Evolutionary conservation across 2,113 vertebrate species (phyloP).

Genomic region (Mesoclemmys tuberculata): DNA sequence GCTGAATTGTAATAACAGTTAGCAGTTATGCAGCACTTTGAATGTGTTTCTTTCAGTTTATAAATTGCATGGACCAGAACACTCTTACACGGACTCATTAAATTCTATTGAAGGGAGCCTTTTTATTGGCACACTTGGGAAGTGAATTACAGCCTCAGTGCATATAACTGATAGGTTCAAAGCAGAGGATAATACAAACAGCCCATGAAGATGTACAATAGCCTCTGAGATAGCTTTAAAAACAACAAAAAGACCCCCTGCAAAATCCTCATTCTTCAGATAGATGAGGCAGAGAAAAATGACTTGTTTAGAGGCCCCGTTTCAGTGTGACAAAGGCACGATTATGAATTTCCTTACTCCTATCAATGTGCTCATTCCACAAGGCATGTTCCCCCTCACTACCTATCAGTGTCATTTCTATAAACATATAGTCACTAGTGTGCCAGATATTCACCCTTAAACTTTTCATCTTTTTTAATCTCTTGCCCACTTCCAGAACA

Average conservation of each 20-base stretch:
- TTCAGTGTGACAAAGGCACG: background rate
- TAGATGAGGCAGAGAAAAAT: background rate
- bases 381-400: background rate
- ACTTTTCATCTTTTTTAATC: background rate
- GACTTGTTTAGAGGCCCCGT: background rate
- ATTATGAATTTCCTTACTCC: background rate
- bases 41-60: background rate
- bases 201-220: background rate
- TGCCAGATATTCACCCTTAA: background rate
- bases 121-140: background rate
- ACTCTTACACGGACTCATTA: background rate
- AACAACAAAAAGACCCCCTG: background rate
- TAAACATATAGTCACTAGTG: background rate
- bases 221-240: background rate
- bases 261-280: background rate
- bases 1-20: background rate
- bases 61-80: background rate
- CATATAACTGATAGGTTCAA: background rate
- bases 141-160: background rate
- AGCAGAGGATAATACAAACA: background rate
- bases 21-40: background rate
- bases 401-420: background rate
- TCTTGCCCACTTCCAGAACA: background rate
- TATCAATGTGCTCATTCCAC: background rate
- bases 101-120: background rate